Evolutionary conservation across 1,140 invertebrate species (phyloP), one percentile per base, ranked within the genome.

Genomic region (Hyphantria cunea): DNA sequence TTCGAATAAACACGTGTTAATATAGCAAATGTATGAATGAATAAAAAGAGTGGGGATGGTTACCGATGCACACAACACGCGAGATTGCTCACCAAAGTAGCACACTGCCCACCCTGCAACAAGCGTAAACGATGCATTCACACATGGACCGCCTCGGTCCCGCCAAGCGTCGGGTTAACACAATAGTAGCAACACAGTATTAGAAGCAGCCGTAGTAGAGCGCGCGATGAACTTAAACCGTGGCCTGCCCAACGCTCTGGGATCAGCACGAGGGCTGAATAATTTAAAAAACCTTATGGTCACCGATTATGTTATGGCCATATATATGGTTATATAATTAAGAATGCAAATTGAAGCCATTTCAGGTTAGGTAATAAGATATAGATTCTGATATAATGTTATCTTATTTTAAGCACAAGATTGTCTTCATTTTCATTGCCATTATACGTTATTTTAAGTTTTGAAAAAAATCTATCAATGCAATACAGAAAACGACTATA

Each of bases 1-100:
- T 74, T 74, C 66, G 83, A 72, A 74, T 64, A 67, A 86, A 80
- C 70, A 75, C 65, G 72, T 83, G 80, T 86, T 85, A 86, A 84
- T 76, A 78, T 68, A 86, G 87, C 87, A 84, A 67, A 88, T 86
- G 82, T 86, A 87, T 84, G 81, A 83, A 89, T 90, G 88, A 84
- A 83, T 91, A 90, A 91, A 81, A 87, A 92, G 89, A 91, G 91
- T 92, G 91, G 86, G 88, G 77, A 91, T 92, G 91, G 91, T 96
- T 96, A 96, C 95, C 95, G 95, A 96, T 95, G 95, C 95, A 96
- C 95, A 96, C 95, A 96, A 96, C 94, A 95, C 95, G 95, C 95
- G 94, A 94, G 94, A 96, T 96, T 96, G 95, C 95, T 96, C 95
- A 96, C 95, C 95, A 95, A 94, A 95, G 95, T 95, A 93, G 94